These are phyloP conservation scores for Ceramica pisi DNA, from an alignment of 2,888 invertebrate genomes.

Conservation along the genomic window DNA sequence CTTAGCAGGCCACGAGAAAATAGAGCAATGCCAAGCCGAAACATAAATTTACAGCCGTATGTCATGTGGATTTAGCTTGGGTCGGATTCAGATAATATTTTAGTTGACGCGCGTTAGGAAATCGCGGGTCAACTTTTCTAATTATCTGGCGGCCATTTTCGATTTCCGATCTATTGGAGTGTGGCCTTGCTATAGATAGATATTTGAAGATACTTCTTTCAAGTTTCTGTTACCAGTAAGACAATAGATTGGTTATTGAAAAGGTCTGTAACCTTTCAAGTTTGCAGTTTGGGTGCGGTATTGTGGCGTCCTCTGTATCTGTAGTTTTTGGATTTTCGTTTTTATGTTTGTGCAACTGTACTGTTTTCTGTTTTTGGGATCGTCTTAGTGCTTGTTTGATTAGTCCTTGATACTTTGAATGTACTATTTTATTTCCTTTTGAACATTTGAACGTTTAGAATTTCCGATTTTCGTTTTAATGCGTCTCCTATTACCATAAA, in stretches of 20 bases:
- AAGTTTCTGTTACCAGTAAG: constrained; percentile 4
- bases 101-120: background rate
- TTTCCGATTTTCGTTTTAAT: constrained; percentile 18
- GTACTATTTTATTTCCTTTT: constrained; percentile 5
- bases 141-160: constrained; percentile 23
- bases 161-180: background rate
- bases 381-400: constrained; percentile 12
- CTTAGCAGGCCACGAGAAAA: constrained; percentile 11
- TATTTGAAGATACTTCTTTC: background rate
- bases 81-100: constrained; percentile 18
- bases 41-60: constrained; percentile 5
- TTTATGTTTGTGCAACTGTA: constrained; percentile 24
- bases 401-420: background rate
- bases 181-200: background rate
- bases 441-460: constrained; percentile 1
- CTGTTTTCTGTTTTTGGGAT: constrained; percentile 3
- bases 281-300: constrained; percentile 38
- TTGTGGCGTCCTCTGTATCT: constrained; percentile 32
- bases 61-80: constrained; percentile 20
- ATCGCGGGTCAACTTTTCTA: background rate
- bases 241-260: constrained; percentile 11
- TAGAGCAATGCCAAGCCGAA: constrained; percentile 30
- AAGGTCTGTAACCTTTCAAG: constrained; percentile 13
- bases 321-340: constrained; percentile 14
- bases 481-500: constrained; percentile 17